Percentiles rank a stretch among this genome's conserved stretches.
Conservation (phyloP, 1,140 invertebrate species). For the Bombus fervidus region DNA sequence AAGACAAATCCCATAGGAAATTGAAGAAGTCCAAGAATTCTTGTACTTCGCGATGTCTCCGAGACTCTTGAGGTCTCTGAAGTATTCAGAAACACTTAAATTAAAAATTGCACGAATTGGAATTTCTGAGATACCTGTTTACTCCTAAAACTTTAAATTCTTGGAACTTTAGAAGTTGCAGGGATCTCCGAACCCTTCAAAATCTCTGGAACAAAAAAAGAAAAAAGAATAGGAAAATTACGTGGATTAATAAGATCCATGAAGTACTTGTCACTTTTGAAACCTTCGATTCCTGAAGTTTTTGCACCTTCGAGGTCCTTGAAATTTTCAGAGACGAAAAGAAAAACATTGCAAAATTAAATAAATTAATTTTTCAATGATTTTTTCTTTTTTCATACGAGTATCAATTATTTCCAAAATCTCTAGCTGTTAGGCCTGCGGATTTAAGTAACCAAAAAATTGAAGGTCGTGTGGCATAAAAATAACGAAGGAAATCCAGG, state of each 20-base stretch:
- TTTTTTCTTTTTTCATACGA: too few species aligned
- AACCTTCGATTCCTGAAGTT: too few species aligned
- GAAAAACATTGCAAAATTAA: too few species aligned
- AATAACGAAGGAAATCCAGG: not conserved
- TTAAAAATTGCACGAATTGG: not conserved
- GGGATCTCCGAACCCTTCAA: too few species aligned
- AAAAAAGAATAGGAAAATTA: not conserved
- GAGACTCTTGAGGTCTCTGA: not conserved
- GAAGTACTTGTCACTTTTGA: too few species aligned
- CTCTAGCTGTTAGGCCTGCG: too few species aligned
- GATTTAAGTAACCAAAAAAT: not conserved
- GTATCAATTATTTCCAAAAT: too few species aligned
- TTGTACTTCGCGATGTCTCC: not conserved
- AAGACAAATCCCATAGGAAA: too few species aligned
- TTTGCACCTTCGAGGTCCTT: accelerated
- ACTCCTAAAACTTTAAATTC: not conserved
- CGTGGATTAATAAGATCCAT: not conserved
- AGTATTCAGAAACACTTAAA: not conserved
- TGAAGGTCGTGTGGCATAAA: not conserved
- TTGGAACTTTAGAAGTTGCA: not conserved
- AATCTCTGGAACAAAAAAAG: not conserved
- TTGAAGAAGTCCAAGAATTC: too few species aligned
- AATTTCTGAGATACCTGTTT: not conserved
- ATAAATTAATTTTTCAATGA: too few species aligned
- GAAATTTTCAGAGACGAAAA: too few species aligned